phyloP scores from a whole-genome alignment of 2,888 invertebrate genomes.

The Onthophagus sagittarius region DNA sequence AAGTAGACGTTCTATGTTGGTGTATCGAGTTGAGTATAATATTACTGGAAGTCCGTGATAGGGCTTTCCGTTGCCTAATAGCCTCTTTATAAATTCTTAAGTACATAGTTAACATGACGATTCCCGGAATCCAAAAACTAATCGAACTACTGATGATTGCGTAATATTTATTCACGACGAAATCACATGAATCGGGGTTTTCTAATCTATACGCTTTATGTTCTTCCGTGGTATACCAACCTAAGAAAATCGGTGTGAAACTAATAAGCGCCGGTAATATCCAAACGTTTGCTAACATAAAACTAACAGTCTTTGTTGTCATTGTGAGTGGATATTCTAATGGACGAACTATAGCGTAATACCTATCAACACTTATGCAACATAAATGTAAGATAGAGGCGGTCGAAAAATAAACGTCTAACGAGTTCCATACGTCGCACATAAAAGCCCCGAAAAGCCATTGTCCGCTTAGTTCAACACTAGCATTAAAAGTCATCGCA shows the following conservation, averaged over 20 bases:
- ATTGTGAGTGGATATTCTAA: conserved; percentile 89
- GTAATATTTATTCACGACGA: conserved; percentile 83
- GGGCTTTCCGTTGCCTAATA: conserved; percentile 74
- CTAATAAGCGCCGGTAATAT: conserved; percentile 87
- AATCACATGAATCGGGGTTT: conserved; percentile 74
- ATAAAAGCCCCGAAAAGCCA: conserved; percentile 89
- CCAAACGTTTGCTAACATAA: conserved; percentile 89
- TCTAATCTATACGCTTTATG: conserved; percentile 54
- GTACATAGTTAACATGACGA: conserved; percentile 92
- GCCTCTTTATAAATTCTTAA: conserved; percentile 81
- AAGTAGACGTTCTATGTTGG: conserved; percentile 66
- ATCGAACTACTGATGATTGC: conserved; percentile 86
- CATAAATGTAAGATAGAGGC: conserved; percentile 91
- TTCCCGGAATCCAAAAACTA: conserved; percentile 89
- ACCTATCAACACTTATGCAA: conserved; percentile 91
- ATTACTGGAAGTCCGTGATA: conserved; percentile 82
- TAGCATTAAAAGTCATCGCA: conserved; percentile 91
- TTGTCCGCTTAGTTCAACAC: conserved; percentile 72
- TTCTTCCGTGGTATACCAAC: conserved; percentile 68
- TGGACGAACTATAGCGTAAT: conserved; percentile 88
- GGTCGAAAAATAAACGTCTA: conserved; percentile 90
- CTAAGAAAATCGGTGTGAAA: conserved; percentile 91
- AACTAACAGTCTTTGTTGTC: conserved; percentile 75
- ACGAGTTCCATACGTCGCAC: conserved; percentile 93
- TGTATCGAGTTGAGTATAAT: conserved; percentile 81